Evolutionary conservation across 2,888 invertebrate genomes (phyloP), one percentile per base, ranked within the genome.

Genomic region (Protodeltote pygarga): DNA sequence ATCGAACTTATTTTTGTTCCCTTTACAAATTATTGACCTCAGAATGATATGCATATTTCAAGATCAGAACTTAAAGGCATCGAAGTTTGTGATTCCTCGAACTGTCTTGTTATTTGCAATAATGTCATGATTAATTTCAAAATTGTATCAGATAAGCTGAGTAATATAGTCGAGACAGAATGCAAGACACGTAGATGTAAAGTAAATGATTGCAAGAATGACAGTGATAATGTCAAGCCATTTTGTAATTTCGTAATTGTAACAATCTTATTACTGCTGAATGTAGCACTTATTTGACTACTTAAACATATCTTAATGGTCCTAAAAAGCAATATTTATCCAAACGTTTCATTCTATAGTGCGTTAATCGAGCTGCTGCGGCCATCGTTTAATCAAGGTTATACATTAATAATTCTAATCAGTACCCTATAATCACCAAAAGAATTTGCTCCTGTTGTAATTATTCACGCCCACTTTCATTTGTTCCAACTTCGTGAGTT

Each of bases 71-170:
- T 57, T 53, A 61, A 55, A 59, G 59, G 48, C 60, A 42, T 67
- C 59, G 63, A 48, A 47, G 40, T 51, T 34, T 61, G 53, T 33
- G 28, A 39, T 65, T 52, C 48, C 24, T 47, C 38, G 44, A 63
- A 52, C 58, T 60, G 65, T 63, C 54, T 39, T 51, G 50, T 65
- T 73, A 65, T 73, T 71, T 70, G 62, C 64, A 57, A 58, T 42
- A 55, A 57, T 67, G 61, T 67, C 65, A 68, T 63, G 73, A 67
- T 75, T 69, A 65, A 71, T 68, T 60, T 58, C 32, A 31, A 51
- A 59, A 53, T 53, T 55, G 52, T 51, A 44, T 25, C 10, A 50
- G 45, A 57, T 46, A 50, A 53, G 41, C 51, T 60, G 48, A 64
- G 49, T 67, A 60, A 55, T 19, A 11, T 23, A 0, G 14, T 9